Percentiles rank a stretch among this genome's conserved stretches.
phyloP scores from a whole-genome alignment of 1,140 invertebrate genomes.

The Zaprionus camerounensis region DNA sequence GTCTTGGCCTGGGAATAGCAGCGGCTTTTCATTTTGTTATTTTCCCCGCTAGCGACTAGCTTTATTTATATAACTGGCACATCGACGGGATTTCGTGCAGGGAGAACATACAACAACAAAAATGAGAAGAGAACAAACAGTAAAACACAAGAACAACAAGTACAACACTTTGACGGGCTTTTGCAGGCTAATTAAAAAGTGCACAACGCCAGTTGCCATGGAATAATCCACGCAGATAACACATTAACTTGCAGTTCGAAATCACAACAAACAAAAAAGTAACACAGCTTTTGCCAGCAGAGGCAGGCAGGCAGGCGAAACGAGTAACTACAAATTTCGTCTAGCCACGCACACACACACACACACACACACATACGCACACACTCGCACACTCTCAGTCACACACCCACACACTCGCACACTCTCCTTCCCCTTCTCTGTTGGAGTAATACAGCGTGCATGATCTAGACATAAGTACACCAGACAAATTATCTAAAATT shows the following conservation, averaged over 20 bases:
- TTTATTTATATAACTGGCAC: conserved; percentile 20
- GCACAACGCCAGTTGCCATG: conserved; percentile 23
- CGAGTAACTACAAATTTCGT: conserved; percentile 37
- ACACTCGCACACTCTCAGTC: conserved; percentile 15
- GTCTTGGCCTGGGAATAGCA: not conserved
- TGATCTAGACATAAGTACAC: conserved; percentile 75
- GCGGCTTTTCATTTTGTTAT: not conserved
- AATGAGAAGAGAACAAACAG: not conserved
- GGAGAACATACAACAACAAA: not conserved
- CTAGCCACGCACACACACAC: conserved; percentile 43
- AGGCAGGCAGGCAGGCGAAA: conserved; percentile 17
- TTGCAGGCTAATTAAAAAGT: conserved; percentile 44
- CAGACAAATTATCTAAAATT: conserved; percentile 78
- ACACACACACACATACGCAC: conserved; percentile 11
- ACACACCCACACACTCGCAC: not conserved
- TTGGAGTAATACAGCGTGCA: conserved; percentile 23
- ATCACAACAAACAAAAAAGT: conserved; percentile 34
- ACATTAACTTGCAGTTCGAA: conserved; percentile 37
- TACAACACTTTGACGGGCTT: not conserved
- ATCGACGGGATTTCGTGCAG: not conserved
- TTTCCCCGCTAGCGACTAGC: conserved; percentile 42
- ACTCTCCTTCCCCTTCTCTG: not conserved
- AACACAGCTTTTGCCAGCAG: conserved; percentile 32
- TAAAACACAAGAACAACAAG: not conserved
- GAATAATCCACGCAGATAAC: conserved; percentile 8